phyloP scores from a whole-genome alignment of 2,888 invertebrate genomes.

The Callinectes sapidus region DNA sequence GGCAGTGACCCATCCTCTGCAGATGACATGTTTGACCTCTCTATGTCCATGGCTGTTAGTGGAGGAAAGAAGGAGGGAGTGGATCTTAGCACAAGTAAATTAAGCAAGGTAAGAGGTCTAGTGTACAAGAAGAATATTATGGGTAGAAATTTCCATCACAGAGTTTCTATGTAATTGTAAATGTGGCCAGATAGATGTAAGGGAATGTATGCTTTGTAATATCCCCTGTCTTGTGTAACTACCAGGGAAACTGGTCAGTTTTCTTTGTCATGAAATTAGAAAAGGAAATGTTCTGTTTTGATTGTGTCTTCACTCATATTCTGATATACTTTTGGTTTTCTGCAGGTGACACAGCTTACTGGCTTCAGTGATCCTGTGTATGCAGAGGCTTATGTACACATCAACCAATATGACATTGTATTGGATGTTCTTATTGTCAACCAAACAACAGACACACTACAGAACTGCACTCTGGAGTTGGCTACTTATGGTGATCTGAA shows the following conservation, averaged over 20 bases:
- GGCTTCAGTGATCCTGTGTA: slow-evolving; percentile 99
- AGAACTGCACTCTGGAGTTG: slow-evolving; percentile 97
- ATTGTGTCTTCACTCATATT: not conserved
- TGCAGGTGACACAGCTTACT: slow-evolving; percentile 90
- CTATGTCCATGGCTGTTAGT: slow-evolving; percentile 91
- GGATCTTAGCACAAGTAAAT: slow-evolving; percentile 78
- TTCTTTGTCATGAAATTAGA: not conserved
- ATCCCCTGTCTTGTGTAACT: too few relatives aligned
- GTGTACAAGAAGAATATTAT: not conserved
- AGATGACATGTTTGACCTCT: slow-evolving; percentile 94
- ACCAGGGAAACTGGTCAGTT: too few relatives aligned
- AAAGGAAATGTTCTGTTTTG: not conserved
- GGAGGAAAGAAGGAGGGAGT: slow-evolving; percentile 78
- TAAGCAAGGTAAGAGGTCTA: slow-evolving; percentile 79
- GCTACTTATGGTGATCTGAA: slow-evolving; percentile 98
- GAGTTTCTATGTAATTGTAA: not conserved
- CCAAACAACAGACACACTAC: slow-evolving; percentile 97
- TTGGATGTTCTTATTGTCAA: slow-evolving; percentile 98
- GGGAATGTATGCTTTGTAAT: not conserved
- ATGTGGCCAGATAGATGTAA: too few relatives aligned
- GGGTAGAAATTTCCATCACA: not conserved
- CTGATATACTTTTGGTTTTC: not conserved
- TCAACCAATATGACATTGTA: slow-evolving; percentile 98
- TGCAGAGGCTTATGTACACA: slow-evolving; percentile 99
- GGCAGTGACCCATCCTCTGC: slow-evolving; percentile 81